Evolutionary conservation across 1,140 invertebrate species (phyloP).

Genomic region (Meloidogyne chitwoodi): DNA sequence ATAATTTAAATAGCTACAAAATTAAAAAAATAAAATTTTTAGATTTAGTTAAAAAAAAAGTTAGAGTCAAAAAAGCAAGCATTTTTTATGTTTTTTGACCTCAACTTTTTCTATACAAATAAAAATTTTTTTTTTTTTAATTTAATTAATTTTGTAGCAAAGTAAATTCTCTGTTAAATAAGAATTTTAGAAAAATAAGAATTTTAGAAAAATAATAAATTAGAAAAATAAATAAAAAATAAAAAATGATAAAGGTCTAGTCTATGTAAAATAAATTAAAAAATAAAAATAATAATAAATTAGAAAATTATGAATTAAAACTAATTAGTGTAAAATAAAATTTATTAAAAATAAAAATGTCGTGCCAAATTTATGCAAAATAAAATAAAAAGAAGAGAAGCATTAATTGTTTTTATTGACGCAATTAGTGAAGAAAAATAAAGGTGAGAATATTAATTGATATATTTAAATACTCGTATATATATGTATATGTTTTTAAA

Average conservation of each 20-base stretch:
- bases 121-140: not conserved
- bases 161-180: not conserved
- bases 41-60: not conserved
- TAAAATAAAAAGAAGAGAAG: not conserved
- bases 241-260: too few relatives aligned
- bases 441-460: too few relatives aligned
- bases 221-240: too few relatives aligned
- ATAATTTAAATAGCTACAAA: not conserved
- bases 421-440: not conserved
- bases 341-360: too few relatives aligned
- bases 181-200: not conserved
- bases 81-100: not conserved
- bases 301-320: not conserved
- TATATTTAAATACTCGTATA: too few relatives aligned
- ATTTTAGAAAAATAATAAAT: too few relatives aligned
- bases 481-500: too few relatives aligned
- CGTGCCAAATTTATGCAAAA: not conserved
- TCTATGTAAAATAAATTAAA: not conserved
- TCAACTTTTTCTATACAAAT: not conserved
- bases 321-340: not conserved
- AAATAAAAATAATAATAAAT: not conserved
- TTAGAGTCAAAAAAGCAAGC: not conserved
- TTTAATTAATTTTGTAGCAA: not conserved
- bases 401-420: not conserved
- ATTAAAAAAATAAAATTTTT: not conserved